Conservation (phyloP, 2,797 vertebrate genomes). For the Channallabes apus region DNA sequence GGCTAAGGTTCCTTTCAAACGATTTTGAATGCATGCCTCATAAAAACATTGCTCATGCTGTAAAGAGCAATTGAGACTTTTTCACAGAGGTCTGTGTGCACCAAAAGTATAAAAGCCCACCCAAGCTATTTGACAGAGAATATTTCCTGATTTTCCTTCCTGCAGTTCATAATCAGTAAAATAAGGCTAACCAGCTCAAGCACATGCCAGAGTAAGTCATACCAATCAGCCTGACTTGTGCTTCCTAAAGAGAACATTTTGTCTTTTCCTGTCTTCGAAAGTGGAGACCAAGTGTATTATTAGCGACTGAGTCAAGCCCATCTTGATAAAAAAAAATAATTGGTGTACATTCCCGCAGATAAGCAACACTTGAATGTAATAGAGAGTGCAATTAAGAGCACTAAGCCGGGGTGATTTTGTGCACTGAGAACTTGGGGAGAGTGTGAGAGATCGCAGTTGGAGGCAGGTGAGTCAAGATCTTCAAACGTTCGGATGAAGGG, state of each 20-base stretch:
- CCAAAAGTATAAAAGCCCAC: background rate
- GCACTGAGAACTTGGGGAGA: slow-evolving; percentile 2
- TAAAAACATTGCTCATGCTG: background rate
- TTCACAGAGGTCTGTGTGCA: background rate
- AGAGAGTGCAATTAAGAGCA: slow-evolving; percentile 26
- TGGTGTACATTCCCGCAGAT: slow-evolving; percentile 28
- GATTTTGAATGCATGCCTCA: background rate
- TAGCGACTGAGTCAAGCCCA: slow-evolving; percentile 30
- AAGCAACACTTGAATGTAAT: slow-evolving; percentile 25
- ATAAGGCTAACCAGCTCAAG: slow-evolving; percentile 34
- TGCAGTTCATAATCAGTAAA: slow-evolving; percentile 24
- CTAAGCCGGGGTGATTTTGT: slow-evolving; percentile 8
- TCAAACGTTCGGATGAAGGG: slow-evolving; percentile 45
- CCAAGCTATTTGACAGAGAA: background rate
- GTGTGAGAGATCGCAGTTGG: slow-evolving; percentile 7
- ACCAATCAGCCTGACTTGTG: slow-evolving; percentile 35
- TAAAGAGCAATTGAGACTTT: background rate
- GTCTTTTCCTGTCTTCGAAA: slow-evolving; percentile 28
- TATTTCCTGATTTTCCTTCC: slow-evolving; percentile 2
- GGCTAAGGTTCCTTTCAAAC: background rate
- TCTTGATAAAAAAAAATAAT: slow-evolving; percentile 40
- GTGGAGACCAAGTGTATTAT: slow-evolving; percentile 31
- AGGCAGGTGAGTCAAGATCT: slow-evolving; percentile 46
- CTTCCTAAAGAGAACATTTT: slow-evolving; percentile 35
- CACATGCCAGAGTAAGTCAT: slow-evolving; percentile 27